Evolutionary conservation across 2,888 invertebrate species (phyloP).

Genomic region (Cheilosia impressa): DNA sequence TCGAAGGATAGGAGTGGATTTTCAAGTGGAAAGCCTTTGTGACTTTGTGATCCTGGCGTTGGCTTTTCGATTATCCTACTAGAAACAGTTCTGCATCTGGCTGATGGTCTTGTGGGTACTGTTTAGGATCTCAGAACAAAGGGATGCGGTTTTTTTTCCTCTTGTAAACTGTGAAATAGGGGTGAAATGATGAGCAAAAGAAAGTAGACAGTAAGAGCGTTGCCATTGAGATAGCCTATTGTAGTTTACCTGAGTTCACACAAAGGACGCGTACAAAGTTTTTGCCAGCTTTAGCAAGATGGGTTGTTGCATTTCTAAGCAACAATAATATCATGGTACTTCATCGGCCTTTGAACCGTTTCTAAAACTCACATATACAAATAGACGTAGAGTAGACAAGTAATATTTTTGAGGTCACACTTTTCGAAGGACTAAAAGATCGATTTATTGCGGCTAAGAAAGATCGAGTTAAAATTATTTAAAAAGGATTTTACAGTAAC

Average conservation of each 20-base stretch:
- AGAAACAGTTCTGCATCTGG: slow-evolving; percentile 63
- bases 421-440: neutral
- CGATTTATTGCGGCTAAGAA: too few relatives aligned
- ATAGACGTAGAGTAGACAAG: neutral
- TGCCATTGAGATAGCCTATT: slow-evolving; percentile 62
- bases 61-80: slow-evolving; percentile 71
- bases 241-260: slow-evolving; percentile 52
- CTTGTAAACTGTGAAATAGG: slow-evolving; percentile 41
- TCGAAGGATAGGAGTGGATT: slow-evolving; percentile 45
- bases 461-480: too few relatives aligned
- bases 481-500: too few relatives aligned
- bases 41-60: slow-evolving; percentile 68
- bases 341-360: slow-evolving; percentile 8
- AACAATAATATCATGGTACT: neutral
- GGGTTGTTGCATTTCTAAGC: slow-evolving; percentile 45
- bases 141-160: slow-evolving; percentile 23
- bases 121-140: slow-evolving; percentile 44
- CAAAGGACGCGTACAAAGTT: slow-evolving; percentile 52
- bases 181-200: slow-evolving; percentile 41
- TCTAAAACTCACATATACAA: neutral
- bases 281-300: slow-evolving; percentile 42
- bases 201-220: slow-evolving; percentile 43
- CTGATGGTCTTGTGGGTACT: slow-evolving; percentile 60
- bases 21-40: slow-evolving; percentile 67
- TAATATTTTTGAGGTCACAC: neutral